Evolutionary conservation across 53 echinoderm and acorn worm species (phyloP).

Genomic region (Zoroaster sp.): DNA sequence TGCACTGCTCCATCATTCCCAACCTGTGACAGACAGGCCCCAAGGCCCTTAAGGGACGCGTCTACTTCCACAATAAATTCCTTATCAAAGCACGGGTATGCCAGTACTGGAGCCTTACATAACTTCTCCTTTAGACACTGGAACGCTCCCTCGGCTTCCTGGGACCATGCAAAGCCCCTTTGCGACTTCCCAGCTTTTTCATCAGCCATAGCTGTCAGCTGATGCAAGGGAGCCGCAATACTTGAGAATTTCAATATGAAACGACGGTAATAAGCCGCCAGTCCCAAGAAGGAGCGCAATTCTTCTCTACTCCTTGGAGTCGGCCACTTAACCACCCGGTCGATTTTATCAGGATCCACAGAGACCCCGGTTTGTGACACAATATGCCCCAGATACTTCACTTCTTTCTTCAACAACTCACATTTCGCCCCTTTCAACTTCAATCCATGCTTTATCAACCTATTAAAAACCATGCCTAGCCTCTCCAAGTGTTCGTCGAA

Average conservation of each 20-base stretch:
- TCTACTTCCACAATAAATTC: not conserved
- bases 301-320: not conserved
- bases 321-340: not conserved
- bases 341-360: not conserved
- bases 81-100: not conserved
- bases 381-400: not conserved
- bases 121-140: not conserved
- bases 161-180: not conserved
- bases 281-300: not conserved
- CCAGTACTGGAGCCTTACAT: not conserved
- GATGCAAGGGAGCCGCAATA: not conserved
- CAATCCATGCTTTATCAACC: not conserved
- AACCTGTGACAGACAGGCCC: not conserved
- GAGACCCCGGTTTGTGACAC: not conserved
- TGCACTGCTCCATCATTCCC: not conserved
- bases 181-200: not conserved
- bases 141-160: not conserved
- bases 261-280: not conserved
- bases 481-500: slow-evolving; percentile 49
- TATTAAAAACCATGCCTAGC: not conserved
- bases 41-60: not conserved
- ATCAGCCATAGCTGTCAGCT: not conserved
- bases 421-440: not conserved
- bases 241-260: not conserved
- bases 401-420: not conserved